Percentiles rank a stretch among this genome's conserved stretches.
phyloP scores from a whole-genome alignment of 2,797 vertebrate genomes.

The Rhyacichthys aspro region DNA sequence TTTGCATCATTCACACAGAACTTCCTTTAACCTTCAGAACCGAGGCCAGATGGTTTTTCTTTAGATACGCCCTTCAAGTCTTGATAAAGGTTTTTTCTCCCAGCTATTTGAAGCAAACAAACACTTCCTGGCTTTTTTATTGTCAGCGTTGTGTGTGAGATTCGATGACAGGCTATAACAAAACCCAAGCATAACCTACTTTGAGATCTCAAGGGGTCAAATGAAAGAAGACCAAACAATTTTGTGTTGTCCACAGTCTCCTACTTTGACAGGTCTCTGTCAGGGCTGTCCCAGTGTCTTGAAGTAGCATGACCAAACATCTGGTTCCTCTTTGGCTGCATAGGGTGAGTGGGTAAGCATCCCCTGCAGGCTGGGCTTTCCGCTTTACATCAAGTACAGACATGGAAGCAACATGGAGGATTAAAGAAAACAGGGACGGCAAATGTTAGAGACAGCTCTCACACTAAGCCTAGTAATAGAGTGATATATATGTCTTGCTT shows the following conservation, averaged over 20 bases:
- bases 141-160: not conserved
- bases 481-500: not conserved
- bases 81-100: constrained; percentile 28
- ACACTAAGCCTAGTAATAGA: not conserved
- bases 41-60: constrained; percentile 34
- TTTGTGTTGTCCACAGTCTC: not conserved
- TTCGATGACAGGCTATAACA: constrained; percentile 5
- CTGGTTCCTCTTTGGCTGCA: constrained; percentile 79
- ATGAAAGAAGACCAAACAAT: constrained; percentile 21
- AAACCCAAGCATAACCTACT: constrained; percentile 14
- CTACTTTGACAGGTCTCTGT: constrained; percentile 49
- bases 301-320: constrained; percentile 76
- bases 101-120: constrained; percentile 46
- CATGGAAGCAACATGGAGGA: constrained; percentile 25
- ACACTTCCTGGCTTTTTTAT: constrained; percentile 40
- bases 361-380: constrained; percentile 65
- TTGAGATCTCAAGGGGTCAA: constrained; percentile 2
- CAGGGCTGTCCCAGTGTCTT: constrained; percentile 43
- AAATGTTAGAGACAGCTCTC: constrained; percentile 16
- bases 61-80: constrained; percentile 17
- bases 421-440: constrained; percentile 34
- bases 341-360: constrained; percentile 64
- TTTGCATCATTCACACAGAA: constrained; percentile 61
- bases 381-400: constrained; percentile 48
- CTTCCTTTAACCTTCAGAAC: constrained; percentile 51